Base-by-base conservation (phyloP, 2,888 invertebrate genomes). In the Drosophila rellima region DNA sequence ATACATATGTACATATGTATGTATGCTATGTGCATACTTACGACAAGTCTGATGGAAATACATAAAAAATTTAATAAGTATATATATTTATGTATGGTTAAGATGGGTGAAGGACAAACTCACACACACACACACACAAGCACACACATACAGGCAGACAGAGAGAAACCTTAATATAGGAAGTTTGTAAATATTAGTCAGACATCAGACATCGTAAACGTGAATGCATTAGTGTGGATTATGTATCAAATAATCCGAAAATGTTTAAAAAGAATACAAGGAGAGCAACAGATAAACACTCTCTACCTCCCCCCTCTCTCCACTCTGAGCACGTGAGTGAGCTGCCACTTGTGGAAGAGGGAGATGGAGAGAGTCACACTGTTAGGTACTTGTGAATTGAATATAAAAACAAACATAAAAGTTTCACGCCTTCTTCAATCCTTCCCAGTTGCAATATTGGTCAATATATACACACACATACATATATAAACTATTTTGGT, bases 401-500 rank as follows among this genome's bases (percentile, higher is more conserved):
- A 90, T 80, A 90, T 84, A 90, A 90, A 88, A 90, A 86, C 82
- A 88, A 87, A 80, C 80, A 87, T 86, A 79, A 90, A 90, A 84
- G 70, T 90, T 90, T 88, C 67, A 89, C 81, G 82, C 74, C 74
- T 70, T 71, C 61, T 63, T 40, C 18, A n/a, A 37, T 20, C 55
- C 56, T 35, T 20, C 20, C 39, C 56, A 82, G 64, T 57, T 55
- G 33, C 47, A 67, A 79, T 59, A 39, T 67, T 78, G 60, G 74
- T 61, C 67, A 78, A 60, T 70, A 56, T 33, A 23, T 52, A 56
- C 50, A 29, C 26, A 33, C 37, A 44, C 35, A 55, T 54, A 56
- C 39, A 45, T 51, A 57, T 20, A 18, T 18, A 59, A 15, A 62
- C 62, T 39, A 50, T 61, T 77, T 61, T 64, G 57, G 48, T 52